phyloP scores from a whole-genome alignment of 2,797 vertebrate species.

The Rhodeus uyekii region DNA sequence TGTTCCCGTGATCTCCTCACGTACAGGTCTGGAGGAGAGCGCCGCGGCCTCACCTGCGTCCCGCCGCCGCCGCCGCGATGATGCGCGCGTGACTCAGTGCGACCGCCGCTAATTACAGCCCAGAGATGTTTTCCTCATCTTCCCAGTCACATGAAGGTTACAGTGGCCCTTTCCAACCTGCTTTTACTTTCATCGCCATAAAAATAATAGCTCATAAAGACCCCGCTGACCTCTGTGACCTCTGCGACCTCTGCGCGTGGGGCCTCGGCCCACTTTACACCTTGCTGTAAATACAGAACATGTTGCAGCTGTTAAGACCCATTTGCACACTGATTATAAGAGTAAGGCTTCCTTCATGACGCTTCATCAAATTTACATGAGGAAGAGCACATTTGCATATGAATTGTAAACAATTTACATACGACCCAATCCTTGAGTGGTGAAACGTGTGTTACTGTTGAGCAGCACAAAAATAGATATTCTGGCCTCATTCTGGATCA shows the following conservation, averaged over 20 bases:
- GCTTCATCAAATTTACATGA: not conserved
- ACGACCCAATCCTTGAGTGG: not conserved
- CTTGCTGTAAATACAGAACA: not conserved
- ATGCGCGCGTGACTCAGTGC: slow-evolving; percentile 65
- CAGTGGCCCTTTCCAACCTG: slow-evolving; percentile 66
- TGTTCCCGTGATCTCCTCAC: not conserved
- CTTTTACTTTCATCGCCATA: slow-evolving; percentile 78
- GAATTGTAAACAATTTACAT: not conserved
- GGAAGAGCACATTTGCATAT: not conserved
- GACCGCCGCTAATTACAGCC: slow-evolving; percentile 73
- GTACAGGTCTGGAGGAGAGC: not conserved
- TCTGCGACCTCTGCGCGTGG: slow-evolving; percentile 3
- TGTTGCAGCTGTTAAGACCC: not conserved
- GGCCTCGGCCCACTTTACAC: slow-evolving; percentile 12
- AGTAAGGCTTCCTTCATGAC: not conserved
- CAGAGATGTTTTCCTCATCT: slow-evolving; percentile 63
- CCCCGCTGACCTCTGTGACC: slow-evolving; percentile 62
- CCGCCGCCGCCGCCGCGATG: no score
- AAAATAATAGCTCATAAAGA: slow-evolving; percentile 83
- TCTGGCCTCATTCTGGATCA: no score
- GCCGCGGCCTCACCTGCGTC: not conserved
- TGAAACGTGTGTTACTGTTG: not conserved
- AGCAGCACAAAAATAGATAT: not conserved
- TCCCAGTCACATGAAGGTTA: slow-evolving; percentile 70
- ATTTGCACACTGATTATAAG: not conserved